Conservation (phyloP, 2,113 vertebrate species). For the Numenius arquata region DNA sequence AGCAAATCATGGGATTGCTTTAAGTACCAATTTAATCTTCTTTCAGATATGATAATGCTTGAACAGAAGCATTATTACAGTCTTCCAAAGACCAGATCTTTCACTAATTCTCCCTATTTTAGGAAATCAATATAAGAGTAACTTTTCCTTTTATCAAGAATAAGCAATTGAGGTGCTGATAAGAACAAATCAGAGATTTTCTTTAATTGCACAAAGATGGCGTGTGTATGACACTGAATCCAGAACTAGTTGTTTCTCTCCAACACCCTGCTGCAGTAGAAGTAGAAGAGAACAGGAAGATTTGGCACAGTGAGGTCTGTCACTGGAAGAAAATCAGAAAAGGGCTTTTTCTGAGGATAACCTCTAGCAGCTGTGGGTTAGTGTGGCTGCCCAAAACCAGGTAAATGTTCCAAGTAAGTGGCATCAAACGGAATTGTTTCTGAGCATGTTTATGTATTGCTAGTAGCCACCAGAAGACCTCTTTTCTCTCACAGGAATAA, state of each 20-base stretch:
- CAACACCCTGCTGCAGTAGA: not conserved
- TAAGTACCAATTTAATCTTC: not conserved
- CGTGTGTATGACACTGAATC: not conserved
- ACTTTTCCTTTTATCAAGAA: not conserved
- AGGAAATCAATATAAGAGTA: not conserved
- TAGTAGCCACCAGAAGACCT: not conserved
- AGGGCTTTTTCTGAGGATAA: not conserved
- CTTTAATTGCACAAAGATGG: not conserved
- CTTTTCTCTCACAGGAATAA: not conserved
- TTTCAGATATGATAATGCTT: not conserved
- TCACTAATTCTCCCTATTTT: not conserved
- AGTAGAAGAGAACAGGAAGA: not conserved
- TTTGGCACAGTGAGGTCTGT: not conserved
- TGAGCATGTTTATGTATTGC: not conserved
- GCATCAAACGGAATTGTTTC: not conserved
- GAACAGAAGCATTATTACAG: not conserved
- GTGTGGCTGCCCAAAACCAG: not conserved
- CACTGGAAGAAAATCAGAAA: not conserved
- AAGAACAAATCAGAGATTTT: not conserved
- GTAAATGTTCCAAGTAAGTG: not conserved
- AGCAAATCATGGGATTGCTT: not conserved
- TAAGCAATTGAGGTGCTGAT: not conserved
- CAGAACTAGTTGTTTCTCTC: not conserved
- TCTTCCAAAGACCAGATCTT: not conserved
- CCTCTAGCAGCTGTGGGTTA: not conserved